Evolutionary conservation across 2,888 invertebrate species (phyloP).

Genomic region (Dugesia japonica): DNA sequence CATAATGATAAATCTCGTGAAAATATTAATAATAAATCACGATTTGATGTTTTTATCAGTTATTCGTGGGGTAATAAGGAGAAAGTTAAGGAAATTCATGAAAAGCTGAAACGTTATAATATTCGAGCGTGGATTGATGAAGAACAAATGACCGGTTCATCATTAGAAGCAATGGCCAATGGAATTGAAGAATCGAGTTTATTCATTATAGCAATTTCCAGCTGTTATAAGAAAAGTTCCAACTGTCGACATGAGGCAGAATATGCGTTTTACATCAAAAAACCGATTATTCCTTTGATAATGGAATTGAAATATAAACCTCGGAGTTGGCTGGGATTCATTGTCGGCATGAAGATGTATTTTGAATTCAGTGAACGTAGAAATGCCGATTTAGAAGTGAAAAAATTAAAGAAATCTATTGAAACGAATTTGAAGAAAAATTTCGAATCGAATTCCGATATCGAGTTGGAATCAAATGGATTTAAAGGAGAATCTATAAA

Average conservation of each 20-base stretch:
- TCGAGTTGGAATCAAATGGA: not conserved
- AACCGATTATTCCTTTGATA: conserved; percentile 43
- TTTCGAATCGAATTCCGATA: not conserved
- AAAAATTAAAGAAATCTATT: not conserved
- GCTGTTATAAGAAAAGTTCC: conserved; percentile 31
- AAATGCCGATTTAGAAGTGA: not conserved
- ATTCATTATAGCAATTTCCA: conserved; percentile 31
- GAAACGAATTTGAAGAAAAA: not conserved
- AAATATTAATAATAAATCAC: not conserved
- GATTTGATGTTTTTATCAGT: not conserved
- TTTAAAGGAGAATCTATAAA: not conserved
- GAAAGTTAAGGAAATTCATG: not conserved
- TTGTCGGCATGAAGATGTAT: conserved; percentile 42
- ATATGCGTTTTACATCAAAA: conserved; percentile 42
- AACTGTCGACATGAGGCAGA: conserved; percentile 40
- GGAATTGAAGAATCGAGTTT: conserved; percentile 21
- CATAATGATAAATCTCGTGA: too few relatives aligned
- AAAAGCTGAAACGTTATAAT: not conserved
- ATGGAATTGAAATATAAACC: conserved; percentile 43
- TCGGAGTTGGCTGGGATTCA: conserved; percentile 44
- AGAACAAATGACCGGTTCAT: conserved; percentile 27
- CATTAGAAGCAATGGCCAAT: conserved; percentile 28
- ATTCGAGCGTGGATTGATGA: conserved; percentile 32
- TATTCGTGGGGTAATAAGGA: not conserved
- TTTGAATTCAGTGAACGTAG: conserved; percentile 44